These are phyloP conservation scores for Drosophila mayri DNA, from an alignment of 1,140 invertebrate genomes.

Conservation along the genomic window DNA sequence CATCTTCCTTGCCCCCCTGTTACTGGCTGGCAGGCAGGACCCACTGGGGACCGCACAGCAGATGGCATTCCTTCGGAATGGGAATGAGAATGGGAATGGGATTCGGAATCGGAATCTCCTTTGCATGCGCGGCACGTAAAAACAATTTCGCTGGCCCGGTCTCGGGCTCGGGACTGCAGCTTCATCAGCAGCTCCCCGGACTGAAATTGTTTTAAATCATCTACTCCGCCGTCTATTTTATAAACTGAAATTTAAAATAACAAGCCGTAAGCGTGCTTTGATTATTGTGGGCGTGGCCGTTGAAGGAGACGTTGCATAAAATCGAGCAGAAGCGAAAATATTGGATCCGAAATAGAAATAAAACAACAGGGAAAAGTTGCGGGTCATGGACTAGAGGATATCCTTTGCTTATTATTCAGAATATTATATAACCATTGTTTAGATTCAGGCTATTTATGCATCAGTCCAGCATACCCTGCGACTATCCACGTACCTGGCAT, in stretches of 20 bases:
- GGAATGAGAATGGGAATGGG: not conserved
- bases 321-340: conserved; percentile 1
- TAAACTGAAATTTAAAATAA: conserved; percentile 75
- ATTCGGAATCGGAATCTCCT: conserved; percentile 11
- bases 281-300: conserved; percentile 51
- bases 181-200: conserved; percentile 28
- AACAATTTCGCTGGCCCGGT: conserved; percentile 59
- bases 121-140: conserved; percentile 65
- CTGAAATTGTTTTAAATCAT: conserved; percentile 72
- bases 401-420: not conserved
- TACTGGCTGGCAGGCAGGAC: not conserved
- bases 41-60: conserved; percentile 25
- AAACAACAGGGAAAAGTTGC: not conserved
- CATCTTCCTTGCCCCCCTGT: not conserved
- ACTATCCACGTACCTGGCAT: not conserved
- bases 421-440: too few species aligned
- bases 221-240: conserved; percentile 56
- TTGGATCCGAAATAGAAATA: conserved; percentile 11
- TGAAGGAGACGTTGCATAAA: conserved; percentile 6
- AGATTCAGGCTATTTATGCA: too few species aligned
- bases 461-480: not conserved
- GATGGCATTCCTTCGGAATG: conserved; percentile 5
- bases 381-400: not conserved
- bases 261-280: conserved; percentile 68
- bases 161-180: conserved; percentile 26